Evolutionary conservation across 2,113 vertebrate genomes (phyloP), one percentile per base, ranked within the genome.

Genomic region (Pagrus major): DNA sequence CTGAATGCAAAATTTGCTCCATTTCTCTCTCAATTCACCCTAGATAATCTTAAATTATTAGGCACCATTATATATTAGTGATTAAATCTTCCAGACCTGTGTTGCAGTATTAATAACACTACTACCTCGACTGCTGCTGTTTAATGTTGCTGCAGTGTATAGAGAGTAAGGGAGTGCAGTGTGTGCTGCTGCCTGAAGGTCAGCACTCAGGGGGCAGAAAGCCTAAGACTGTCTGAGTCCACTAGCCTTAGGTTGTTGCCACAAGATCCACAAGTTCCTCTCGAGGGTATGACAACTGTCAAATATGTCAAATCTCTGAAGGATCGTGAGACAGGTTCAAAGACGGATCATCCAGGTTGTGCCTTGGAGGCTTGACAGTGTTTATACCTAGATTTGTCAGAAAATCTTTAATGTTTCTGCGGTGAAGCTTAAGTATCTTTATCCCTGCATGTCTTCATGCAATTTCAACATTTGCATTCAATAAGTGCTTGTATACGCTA

Each of bases 401-500:
- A 3, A 65, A 21, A 58, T 7, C 37, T 61, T 23, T 1, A 66
- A 44, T 60, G 21, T 58, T 42, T n/a, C 41, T 20, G 2, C 25
- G 31, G 51, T 27, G 6, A 20, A 16, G 14, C 35, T 52, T 46
- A 6, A 41, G 5, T 3, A 20, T 52, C 6, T n/a, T 23, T 8
- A 27, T 27, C 31, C 4, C 5, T 3, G 6, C 12, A 37, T 56
- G 67, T 65, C 8, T 39, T 47, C 9, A 16, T 15, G 6, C 42
- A 51, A 44, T 18, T 23, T 27, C 44, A 49, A 41, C 29, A 31
- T 44, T 52, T 70, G 56, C 39, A 15, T 56, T 58, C 1, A 8
- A 2, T 10, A 41, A 0, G 0, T 20, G 35, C 14, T 51, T 64
- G 21, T 14, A 5, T 54, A 16, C 0, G 0, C n/a, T 33, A 3